Evolutionary conservation across 2,113 vertebrate species (phyloP).

Genomic region (Pampusana beccarii): DNA sequence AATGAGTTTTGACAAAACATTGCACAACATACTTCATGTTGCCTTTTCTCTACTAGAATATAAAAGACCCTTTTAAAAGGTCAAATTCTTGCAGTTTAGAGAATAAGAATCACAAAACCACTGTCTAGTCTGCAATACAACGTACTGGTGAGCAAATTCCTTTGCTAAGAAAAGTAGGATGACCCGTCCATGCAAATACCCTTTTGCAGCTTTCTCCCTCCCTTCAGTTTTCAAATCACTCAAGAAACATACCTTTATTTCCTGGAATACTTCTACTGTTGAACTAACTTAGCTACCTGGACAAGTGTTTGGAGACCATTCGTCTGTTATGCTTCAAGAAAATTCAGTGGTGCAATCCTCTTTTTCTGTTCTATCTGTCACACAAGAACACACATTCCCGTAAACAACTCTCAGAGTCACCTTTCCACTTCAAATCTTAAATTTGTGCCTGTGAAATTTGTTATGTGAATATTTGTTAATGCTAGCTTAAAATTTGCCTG

Average conservation of each 20-base stretch:
- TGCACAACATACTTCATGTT: neutral
- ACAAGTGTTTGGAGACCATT: neutral
- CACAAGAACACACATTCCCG: fast-evolving
- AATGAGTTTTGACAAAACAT: neutral
- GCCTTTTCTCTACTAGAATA: neutral
- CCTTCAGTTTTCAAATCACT: neutral
- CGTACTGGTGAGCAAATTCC: neutral
- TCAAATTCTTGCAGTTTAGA: neutral
- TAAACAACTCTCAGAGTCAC: neutral
- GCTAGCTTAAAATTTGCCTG: neutral
- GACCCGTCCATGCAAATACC: neutral
- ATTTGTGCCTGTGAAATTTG: neutral
- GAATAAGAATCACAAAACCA: neutral
- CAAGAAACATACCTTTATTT: neutral
- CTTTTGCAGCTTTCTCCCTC: neutral
- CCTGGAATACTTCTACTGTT: neutral
- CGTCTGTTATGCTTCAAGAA: neutral
- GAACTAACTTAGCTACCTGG: neutral
- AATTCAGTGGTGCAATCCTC: neutral
- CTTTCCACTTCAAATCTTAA: neutral
- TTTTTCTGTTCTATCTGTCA: neutral
- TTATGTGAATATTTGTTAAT: neutral
- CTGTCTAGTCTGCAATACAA: neutral
- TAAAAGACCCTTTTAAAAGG: neutral
- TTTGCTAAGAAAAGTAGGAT: neutral